Evolutionary conservation across 2,888 invertebrate genomes (phyloP), one percentile per base, ranked within the genome.

Genomic region (Nipponacmea schrenckii): DNA sequence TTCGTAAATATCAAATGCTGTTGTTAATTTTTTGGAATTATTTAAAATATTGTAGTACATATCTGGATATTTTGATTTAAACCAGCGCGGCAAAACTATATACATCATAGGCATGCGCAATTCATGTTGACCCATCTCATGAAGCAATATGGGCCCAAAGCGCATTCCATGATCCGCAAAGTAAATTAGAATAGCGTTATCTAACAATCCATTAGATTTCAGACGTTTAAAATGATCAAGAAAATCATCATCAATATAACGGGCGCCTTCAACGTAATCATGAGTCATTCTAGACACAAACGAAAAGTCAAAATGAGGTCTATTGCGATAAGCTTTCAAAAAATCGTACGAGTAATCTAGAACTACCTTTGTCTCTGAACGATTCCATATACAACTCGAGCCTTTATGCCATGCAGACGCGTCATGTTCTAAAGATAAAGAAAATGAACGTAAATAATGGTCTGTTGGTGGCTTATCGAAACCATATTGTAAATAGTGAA

Each of bases 81-180:
- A 94, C 91, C 93, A 93, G 14, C 90, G 86, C 0, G 96, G 96
- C 71, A 95, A 86, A 2, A 92, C 86, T 1, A 94, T 88, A 80
- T 93, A 93, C 39, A 95, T 90, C 77, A 95, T 92, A 0, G 97
- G 96, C 69, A 96, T 90, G 64, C 96, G 92, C 86, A 95, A 96
- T 88, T 97, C 96, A 85, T 96, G 91, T 85, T 87, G 83, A 0
- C 89, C 90, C 64, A 96, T 95, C 87, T 94, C 94, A 0, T 96
- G 96, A 78, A 91, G 90, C 15, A 95, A 91, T 79, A 95, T 95
- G 7, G 91, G 91, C 1, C 96, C 96, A 93, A 94, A 96, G 74
- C 96, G 90, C 70, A 96, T 92, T 0, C 97, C 97, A 84, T 97
- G 96, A 86, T 97, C 96, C 87, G 96, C 95, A 90, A 96, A 81